Conservation (phyloP, 2,113 vertebrate genomes). For the Cariama cristata region DNA sequence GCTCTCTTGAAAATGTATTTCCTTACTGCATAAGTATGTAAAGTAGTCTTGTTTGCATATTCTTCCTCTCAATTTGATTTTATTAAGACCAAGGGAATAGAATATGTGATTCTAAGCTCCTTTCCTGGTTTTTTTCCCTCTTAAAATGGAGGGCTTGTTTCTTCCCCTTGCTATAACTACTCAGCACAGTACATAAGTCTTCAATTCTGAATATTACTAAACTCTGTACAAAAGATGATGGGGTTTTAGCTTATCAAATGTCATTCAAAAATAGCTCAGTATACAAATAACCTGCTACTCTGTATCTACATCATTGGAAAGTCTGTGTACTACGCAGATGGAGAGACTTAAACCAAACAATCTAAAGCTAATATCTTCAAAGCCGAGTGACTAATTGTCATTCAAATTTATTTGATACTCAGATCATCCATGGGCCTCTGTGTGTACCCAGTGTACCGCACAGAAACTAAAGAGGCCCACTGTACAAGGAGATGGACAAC, state of each 20-base stretch:
- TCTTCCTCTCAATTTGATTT: background rate
- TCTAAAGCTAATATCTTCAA: background rate
- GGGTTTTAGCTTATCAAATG: background rate
- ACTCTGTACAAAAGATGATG: background rate
- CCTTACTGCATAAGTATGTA: background rate
- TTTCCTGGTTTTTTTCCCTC: background rate
- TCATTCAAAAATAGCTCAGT: background rate
- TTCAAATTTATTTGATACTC: background rate
- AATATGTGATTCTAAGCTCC: background rate
- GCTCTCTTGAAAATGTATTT: background rate
- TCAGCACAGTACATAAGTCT: background rate
- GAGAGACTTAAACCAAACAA: background rate
- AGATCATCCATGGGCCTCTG: background rate
- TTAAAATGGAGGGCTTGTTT: background rate
- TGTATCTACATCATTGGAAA: background rate
- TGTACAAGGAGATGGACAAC: background rate
- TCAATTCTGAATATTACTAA: background rate
- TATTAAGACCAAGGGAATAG: background rate
- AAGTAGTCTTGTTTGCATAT: background rate
- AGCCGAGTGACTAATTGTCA: background rate
- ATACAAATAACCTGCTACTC: background rate
- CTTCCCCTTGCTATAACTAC: background rate
- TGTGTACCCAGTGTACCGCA: background rate
- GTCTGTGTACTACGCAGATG: background rate
- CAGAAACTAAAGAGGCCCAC: background rate